Evolutionary conservation across 1,140 invertebrate species (phyloP), one percentile per base, ranked within the genome.

Genomic region (Pogonomyrmex californicus): DNA sequence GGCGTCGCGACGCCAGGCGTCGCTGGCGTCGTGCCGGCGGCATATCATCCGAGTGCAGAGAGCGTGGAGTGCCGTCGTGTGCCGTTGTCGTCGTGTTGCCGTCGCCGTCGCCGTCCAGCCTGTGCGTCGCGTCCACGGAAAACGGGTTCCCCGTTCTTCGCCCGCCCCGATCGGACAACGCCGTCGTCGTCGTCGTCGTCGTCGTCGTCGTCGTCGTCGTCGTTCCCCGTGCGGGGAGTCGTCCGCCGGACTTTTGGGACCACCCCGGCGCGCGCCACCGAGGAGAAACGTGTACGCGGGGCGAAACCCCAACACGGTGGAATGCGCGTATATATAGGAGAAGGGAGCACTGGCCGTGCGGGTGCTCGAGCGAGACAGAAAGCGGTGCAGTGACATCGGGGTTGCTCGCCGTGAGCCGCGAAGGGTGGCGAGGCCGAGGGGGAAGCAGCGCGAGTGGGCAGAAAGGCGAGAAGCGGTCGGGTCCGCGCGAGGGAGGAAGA

Each of bases 1-100:
- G 90, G 91, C 91, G 87, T 90, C 90, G 87, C 77, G 91, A 91
- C 88, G 90, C 91, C 78, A 92, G 91, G 82, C 91, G 91, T 92
- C 91, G 90, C 91, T 92, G 82, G 44, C 66, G 88, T 92, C 90
- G 90, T 88, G 65, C 91, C 91, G 91, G 91, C 88, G 87, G 87
- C 85, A 87, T 88, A 90, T 90, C 90, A 75, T 87, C 63, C 75
- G 90, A 89, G 75, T 68, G 68, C 44, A 66, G 30, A 73, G 90
- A 87, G 87, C 87, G 87, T 87, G 85, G 65, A 68, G 65, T 68
- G 63, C 30, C 76, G 76, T 91, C 87, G 87, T 90, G 87, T 82
- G 85, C 85, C 76, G 87, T 82, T 77, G 62, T 65, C 77, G 60
- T 33, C 63, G 73, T 79, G 54, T 81, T 23, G 23, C 23, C 23